Evolutionary conservation across 2,113 vertebrate genomes (phyloP), one percentile per base, ranked within the genome.

Genomic region (Mustelus asterias): DNA sequence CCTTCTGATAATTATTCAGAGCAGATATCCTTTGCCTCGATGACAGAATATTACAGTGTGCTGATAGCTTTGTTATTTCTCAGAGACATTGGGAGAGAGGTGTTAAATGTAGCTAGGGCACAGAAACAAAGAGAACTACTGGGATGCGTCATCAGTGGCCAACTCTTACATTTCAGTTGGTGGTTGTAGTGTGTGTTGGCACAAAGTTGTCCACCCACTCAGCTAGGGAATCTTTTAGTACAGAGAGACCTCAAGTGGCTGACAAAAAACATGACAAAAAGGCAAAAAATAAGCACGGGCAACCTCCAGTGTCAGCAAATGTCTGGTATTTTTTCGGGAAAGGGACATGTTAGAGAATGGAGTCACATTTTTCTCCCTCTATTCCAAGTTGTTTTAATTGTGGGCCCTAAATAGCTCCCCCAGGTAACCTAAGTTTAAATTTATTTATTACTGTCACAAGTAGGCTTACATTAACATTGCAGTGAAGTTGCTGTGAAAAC

Each of bases 221-320:
- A 93, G 33, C 89, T 8, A n/a, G 63, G 33, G 65, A 65, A 93
- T 67, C 33, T 37, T 37, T 63, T 93, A 22, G 89, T 18, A 37
- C 63, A 20, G 89, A 93, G n/a, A n/a, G 89, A 67, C 89, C 89
- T 93, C 89, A 93, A 65, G 89, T 93, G 89, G 89, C 63, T 65
- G 89, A 93, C 16, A 93, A 93, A 67, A 65, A 93, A 16, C n/a
- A 90, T 65, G 65, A 93, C 86, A 54, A 93, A 33, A 41, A 65
- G 37, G 6, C 60, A 33, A 93, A 93, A 93, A 93, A 65, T 9
- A 11, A 83, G n/a, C 18, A 0, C 41, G 16, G 3, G n/a, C 16
- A 4, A 44, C 37, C 4, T 83, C 3, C 80, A 83, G 80, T 41
- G 37, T 83, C 1, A 20, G 14, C 14, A 65, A 67, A 93, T 37